Percentiles rank a stretch among this genome's conserved stretches.
phyloP scores from a whole-genome alignment of 2,888 invertebrate genomes.

The Meliscaeva auricollis region DNA sequence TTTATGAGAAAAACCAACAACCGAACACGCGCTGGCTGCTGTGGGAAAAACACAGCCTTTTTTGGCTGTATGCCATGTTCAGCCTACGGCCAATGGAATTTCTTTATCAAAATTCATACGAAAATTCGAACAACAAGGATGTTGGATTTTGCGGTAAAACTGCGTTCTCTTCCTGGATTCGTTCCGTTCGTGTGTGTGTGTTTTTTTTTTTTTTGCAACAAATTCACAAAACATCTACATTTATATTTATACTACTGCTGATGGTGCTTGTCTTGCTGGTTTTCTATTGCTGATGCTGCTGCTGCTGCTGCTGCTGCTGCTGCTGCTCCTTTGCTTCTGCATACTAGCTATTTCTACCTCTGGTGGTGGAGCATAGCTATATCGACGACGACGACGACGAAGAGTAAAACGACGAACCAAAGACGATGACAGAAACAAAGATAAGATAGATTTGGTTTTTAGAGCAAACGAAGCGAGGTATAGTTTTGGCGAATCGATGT shows the following conservation, averaged over 20 bases:
- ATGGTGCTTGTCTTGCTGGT: too few relatives aligned
- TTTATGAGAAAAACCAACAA: conserved; percentile 20
- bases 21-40: conserved; percentile 37
- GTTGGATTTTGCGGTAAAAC: conserved; percentile 72
- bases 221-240: conserved; percentile 41
- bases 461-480: conserved; percentile 20
- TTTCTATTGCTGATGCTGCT: too few relatives aligned
- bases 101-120: conserved; percentile 78
- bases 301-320: too few relatives aligned
- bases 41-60: conserved; percentile 74
- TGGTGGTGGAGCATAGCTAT: neutral
- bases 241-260: neutral
- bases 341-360: neutral
- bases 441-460: conserved; percentile 56
- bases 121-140: conserved; percentile 71
- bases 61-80: conserved; percentile 79
- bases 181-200: neutral
- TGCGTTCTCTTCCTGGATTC: conserved; percentile 48
- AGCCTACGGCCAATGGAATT: conserved; percentile 79
- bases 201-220: conserved; percentile 23
- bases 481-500: conserved; percentile 57
- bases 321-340: neutral
- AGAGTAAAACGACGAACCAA: neutral
- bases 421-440: conserved; percentile 55
- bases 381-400: conserved; percentile 31